Percentiles rank a stretch among this genome's conserved stretches.
Evolutionary conservation across 2,797 vertebrate genomes (phyloP).

Genomic region (Oophaga sylvatica): DNA sequence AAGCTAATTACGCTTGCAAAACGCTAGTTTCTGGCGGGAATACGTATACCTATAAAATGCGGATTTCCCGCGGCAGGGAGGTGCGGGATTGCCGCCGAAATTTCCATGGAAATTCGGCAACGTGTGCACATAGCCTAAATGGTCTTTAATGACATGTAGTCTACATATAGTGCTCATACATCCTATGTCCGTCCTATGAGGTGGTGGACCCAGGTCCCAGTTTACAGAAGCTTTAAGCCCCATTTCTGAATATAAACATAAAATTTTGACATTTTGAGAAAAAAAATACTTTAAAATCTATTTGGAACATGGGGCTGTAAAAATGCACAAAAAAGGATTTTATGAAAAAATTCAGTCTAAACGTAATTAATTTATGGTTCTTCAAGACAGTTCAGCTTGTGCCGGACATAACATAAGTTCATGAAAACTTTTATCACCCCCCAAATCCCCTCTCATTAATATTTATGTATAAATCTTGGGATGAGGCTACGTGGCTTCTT

Average conservation of each 20-base stretch:
- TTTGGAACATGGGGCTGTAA: neutral
- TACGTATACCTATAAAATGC: no score
- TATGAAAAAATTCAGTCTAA: neutral
- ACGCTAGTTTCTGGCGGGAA: no score
- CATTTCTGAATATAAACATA: neutral
- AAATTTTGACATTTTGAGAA: neutral
- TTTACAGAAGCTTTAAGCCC: neutral
- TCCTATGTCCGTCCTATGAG: neutral
- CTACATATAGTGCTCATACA: neutral
- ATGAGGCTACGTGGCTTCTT: conserved; percentile 1
- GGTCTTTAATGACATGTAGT: neutral
- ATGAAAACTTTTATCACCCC: conserved; percentile 5
- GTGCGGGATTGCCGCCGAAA: no score
- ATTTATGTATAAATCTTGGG: conserved; percentile 4
- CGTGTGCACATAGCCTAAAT: neutral
- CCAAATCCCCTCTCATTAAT: conserved; percentile 20
- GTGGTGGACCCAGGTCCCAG: neutral
- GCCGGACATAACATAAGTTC: neutral
- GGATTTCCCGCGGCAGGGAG: no score
- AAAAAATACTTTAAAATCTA: neutral
- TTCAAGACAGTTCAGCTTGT: neutral
- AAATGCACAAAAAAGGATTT: neutral
- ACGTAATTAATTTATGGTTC: neutral
- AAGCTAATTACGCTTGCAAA: no score
- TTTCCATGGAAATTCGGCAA: no score